Evolutionary conservation across 2,888 invertebrate genomes (phyloP).

Genomic region (Desoria tigrina): DNA sequence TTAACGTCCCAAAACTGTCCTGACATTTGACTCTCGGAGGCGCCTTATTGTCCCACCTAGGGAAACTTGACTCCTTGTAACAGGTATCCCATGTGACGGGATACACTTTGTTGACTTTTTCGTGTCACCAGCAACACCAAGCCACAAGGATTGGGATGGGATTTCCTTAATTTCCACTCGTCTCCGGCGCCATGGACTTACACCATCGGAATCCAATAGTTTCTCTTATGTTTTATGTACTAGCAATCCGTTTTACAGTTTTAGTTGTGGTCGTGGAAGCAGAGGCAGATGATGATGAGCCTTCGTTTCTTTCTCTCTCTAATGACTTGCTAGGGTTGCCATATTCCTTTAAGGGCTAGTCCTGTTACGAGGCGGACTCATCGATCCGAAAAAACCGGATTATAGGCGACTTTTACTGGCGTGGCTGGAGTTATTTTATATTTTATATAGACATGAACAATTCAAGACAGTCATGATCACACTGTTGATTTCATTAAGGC

Average conservation of each 20-base stretch:
- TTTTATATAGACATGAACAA: not conserved
- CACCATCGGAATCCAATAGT: not conserved
- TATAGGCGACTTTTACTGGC: slow-evolving; percentile 31
- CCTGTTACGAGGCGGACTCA: slow-evolving; percentile 21
- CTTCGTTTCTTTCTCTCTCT: too few relatives aligned
- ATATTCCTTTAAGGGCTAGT: too few relatives aligned
- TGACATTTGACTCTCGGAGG: slow-evolving; percentile 54
- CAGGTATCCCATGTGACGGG: slow-evolving; percentile 17
- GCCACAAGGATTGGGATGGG: not conserved
- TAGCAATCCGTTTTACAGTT: not conserved
- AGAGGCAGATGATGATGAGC: too few relatives aligned
- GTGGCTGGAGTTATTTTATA: not conserved
- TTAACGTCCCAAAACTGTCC: slow-evolving; percentile 54
- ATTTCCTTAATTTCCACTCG: too few relatives aligned
- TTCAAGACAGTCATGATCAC: slow-evolving; percentile 50
- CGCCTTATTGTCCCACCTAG: slow-evolving; percentile 54
- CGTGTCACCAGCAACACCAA: slow-evolving; percentile 21
- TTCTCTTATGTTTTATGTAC: not conserved
- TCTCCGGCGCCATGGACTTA: slow-evolving; percentile 16
- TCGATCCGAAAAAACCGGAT: slow-evolving; percentile 52
- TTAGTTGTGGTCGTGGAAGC: too few relatives aligned
- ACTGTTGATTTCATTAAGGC: slow-evolving; percentile 54
- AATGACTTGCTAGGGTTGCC: too few relatives aligned
- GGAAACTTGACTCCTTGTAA: slow-evolving; percentile 52
- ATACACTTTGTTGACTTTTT: slow-evolving; percentile 27